Evolutionary conservation across 2,113 vertebrate genomes (phyloP), one percentile per base, ranked within the genome.

Genomic region (Bubo scandiacus): DNA sequence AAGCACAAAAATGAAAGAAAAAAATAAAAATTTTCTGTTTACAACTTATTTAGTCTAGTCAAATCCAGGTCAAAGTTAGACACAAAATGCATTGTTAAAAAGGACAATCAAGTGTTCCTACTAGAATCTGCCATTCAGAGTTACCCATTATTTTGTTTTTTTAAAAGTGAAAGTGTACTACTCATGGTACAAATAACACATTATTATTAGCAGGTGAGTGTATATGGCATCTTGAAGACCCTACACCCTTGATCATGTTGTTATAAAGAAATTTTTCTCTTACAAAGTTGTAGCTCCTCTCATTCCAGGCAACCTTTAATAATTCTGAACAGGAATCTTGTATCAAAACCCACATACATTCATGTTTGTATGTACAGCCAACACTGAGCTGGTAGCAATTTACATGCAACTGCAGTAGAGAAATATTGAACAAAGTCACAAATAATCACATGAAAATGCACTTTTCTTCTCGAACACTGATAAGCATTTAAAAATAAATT

Each of bases 401-500:
- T 30, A 65, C 23, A 68, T 73, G 58, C 55, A n/a, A 20, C 59
- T n/a, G 10, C n/a, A 83, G 59, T 12, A 14, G 51, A 73, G 32
- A 77, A 61, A 91, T 86, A 59, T 29, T 86, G 72, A 36, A 52
- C 67, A 81, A 30, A 92, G 45, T 80, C 92, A 88, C 62, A 77
- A 55, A 90, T 62, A 57, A 81, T 55, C n/a, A 58, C 57, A 61
- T 54, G 40, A 27, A 67, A 90, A 79, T 47, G 54, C 26, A 34
- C 61, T 34, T 67, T 93, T 85, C 26, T 45, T 81, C 62, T 75
- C 66, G 63, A 68, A 38, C 29, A 27, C 61, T 22, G 51, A 66
- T 36, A 87, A 89, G 49, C 43, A 58, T 88, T 87, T 82, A 57
- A 61, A 72, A 81, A 80, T 23, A 79, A 88, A 88, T 75, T 80